Percentiles rank a stretch among this genome's conserved stretches.
phyloP scores from a whole-genome alignment of 2,888 invertebrate genomes.

The Criorhina ranunculi region DNA sequence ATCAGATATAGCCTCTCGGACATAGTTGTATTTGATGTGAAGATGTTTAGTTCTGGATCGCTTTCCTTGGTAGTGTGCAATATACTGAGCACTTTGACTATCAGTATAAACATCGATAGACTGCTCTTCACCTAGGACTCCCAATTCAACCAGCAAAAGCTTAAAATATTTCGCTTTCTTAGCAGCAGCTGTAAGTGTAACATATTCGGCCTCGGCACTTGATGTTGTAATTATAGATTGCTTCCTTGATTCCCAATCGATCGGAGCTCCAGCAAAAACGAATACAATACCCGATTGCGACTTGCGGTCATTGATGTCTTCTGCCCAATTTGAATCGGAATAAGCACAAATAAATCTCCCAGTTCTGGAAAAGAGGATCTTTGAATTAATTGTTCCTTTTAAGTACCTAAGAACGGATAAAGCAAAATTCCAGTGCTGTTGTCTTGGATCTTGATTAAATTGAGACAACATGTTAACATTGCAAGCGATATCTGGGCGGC shows the following conservation, averaged over 20 bases:
- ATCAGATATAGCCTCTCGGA: too few species aligned
- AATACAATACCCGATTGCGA: conserved; percentile 7
- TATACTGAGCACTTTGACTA: too few species aligned
- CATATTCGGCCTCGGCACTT: not conserved
- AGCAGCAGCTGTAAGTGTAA: not conserved
- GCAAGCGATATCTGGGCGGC: too few species aligned
- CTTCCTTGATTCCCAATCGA: too few species aligned
- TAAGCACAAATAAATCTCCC: conserved; percentile 1
- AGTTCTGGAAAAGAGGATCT: conserved; percentile 8
- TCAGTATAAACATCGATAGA: too few species aligned
- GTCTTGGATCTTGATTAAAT: too few species aligned
- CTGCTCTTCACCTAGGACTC: conserved; percentile 3
- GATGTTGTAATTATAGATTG: conserved; percentile 7
- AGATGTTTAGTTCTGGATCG: too few species aligned
- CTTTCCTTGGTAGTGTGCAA: too few species aligned
- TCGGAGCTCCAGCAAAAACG: too few species aligned
- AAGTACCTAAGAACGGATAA: conserved; percentile 19
- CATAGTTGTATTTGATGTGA: too few species aligned
- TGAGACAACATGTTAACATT: too few species aligned
- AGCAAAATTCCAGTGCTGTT: too few species aligned
- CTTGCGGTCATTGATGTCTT: conserved; percentile 17
- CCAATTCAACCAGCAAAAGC: conserved; percentile 5
- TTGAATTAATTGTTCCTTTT: conserved; percentile 18
- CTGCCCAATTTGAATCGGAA: conserved; percentile 15
- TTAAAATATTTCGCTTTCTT: conserved; percentile 12